Base-by-base conservation (phyloP, 2,113 vertebrate species). In the Capricornis sumatraensis region DNA sequence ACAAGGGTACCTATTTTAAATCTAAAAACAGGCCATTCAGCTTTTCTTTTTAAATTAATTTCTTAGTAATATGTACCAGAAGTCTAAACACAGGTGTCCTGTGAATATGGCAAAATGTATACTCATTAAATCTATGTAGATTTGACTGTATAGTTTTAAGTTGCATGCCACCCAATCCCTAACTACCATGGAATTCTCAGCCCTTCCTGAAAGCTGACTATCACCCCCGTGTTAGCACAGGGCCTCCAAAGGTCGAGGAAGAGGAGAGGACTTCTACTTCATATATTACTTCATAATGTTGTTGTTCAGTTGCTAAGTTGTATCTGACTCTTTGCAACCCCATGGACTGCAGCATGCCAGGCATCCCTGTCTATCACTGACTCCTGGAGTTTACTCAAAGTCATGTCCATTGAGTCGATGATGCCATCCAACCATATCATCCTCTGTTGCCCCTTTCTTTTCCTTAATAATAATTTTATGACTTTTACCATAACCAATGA, bases 111-210 rank as follows among this genome's bases (percentile, higher is more conserved):
- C 67, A 95, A 96, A 87, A 93, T 33, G 67, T n/a, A 60, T 55
- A 64, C 92, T 96, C 82, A 85, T 96, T 91, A 94, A 76, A 92
- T 78, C 7, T 50, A 93, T 64, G 87, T 58, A 91, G 95, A 95
- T 93, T 23, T 82, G 50, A 84, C 62, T 93, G 13, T 36, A 40
- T 62, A 45, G 33, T 58, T 86, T 89, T 55, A 79, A 87, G 45
- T 36, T 64, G 28, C 36, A 9, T 50, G 25, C 17, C 36, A n/a
- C 43, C 50, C 30, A 53, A 7, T 25, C 14, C 25, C 28, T 86
- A 76, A 67, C 62, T 33, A 67, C 27, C 14, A 6, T 40, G 23
- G 57, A 36, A 16, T 50, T 50, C 45, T 7, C 5, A 2, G 84
- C 45, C 55, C 43, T 21, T 91, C 67, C 62, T 50, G 76, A 64